Conservation (phyloP, 2,113 vertebrate genomes). For the Sakesphorus luctuosus region DNA sequence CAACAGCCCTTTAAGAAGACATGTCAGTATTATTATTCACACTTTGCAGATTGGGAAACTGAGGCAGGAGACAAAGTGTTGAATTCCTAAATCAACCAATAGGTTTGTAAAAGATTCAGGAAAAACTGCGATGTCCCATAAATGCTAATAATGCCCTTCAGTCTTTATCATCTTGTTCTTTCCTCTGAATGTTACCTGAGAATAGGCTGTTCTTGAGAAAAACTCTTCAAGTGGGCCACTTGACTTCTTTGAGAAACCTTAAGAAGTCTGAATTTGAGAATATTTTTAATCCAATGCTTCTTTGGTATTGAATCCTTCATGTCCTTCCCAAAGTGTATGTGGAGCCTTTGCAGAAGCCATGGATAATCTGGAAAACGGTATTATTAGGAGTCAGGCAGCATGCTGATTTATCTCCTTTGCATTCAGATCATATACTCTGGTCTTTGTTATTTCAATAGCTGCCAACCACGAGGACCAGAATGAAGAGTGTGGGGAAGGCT, state of each 20-base stretch:
- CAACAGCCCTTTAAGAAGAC: not conserved
- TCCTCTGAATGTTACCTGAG: not conserved
- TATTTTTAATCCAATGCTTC: not conserved
- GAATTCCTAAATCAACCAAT: not conserved
- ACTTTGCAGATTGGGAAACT: not conserved
- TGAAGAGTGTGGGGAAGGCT: not conserved
- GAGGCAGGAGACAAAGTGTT: not conserved
- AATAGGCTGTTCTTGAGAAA: not conserved
- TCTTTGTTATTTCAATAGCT: conserved; percentile 29
- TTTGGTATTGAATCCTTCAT: not conserved
- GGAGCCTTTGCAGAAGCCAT: not conserved
- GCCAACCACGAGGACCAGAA: conserved; percentile 21
- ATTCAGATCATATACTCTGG: conserved; percentile 4
- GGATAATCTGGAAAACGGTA: not conserved
- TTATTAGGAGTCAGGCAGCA: not conserved
- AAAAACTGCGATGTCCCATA: not conserved
- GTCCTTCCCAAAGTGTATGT: not conserved
- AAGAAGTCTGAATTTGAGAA: not conserved
- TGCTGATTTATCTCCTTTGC: conserved; percentile 16
- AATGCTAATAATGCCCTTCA: not conserved
- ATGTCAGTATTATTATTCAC: not conserved
- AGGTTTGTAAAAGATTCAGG: not conserved
- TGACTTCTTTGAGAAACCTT: not conserved
- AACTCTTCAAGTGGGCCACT: not conserved
- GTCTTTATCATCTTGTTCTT: not conserved